Evolutionary conservation across 2,113 vertebrate species (phyloP).

Genomic region (Terrapene triunguis): DNA sequence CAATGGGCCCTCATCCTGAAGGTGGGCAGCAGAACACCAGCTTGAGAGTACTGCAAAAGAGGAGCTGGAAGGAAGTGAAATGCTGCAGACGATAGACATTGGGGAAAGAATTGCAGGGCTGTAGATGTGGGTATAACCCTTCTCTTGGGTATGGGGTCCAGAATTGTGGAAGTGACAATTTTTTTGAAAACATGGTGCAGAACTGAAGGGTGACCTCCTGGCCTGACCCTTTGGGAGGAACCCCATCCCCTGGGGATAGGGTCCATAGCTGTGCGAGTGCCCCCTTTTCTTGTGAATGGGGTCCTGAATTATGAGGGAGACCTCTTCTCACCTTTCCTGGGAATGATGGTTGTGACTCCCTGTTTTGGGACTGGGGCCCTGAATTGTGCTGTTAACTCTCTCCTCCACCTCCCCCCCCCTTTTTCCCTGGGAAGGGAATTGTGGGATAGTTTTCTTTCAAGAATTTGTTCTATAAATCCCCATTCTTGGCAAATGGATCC

Average conservation of each 20-base stretch:
- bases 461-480: background rate
- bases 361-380: background rate
- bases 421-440: background rate
- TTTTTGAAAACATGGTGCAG: background rate
- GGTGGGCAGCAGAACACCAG: background rate
- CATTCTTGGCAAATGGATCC: background rate
- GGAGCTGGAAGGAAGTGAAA: background rate
- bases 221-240: too few species aligned
- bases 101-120: background rate
- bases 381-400: background rate
- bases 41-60: conserved; percentile 27
- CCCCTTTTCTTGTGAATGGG: background rate
- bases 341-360: background rate
- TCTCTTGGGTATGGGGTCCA: background rate
- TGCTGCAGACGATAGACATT: accelerated
- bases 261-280: background rate
- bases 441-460: background rate
- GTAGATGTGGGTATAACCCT: background rate
- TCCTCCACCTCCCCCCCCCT: too few species aligned
- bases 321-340: background rate
- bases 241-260: too few species aligned
- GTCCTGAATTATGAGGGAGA: background rate
- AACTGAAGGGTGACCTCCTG: background rate
- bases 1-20: accelerated
- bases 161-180: background rate